Evolutionary conservation across 2,888 invertebrate species (phyloP).

Genomic region (Eupithecia abbreviata): DNA sequence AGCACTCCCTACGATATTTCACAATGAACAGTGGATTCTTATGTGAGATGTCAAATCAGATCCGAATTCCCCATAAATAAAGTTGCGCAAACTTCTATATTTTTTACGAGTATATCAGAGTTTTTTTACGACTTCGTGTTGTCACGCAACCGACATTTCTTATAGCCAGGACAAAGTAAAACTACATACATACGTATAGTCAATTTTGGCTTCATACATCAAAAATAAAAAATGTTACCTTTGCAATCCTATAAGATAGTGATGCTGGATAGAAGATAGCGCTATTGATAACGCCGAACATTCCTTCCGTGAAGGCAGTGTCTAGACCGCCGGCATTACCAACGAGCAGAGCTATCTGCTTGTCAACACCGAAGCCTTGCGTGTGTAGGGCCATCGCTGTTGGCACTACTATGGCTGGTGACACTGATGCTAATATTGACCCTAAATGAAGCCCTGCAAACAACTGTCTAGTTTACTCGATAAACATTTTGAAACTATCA

Average conservation of each 20-base stretch:
- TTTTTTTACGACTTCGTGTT: neutral
- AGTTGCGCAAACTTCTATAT: neutral
- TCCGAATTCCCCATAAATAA: neutral
- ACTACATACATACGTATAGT: neutral
- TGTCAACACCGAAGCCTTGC: constrained; percentile 93
- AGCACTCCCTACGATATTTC: constrained; percentile 60
- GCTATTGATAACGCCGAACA: constrained; percentile 94
- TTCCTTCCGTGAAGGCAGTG: constrained; percentile 96
- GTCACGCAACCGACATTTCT: neutral
- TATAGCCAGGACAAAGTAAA: neutral
- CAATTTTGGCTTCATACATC: neutral
- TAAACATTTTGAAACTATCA: no score
- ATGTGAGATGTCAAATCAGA: neutral
- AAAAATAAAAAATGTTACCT: constrained; percentile 57
- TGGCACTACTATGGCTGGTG: constrained; percentile 97
- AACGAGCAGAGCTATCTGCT: constrained; percentile 96
- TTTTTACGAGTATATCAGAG: neutral
- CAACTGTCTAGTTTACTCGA: neutral
- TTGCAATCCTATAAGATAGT: constrained; percentile 79
- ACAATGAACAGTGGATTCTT: neutral
- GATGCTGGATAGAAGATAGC: constrained; percentile 92
- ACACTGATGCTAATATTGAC: constrained; percentile 94
- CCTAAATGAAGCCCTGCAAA: constrained; percentile 88
- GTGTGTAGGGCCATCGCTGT: constrained; percentile 90
- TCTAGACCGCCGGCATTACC: constrained; percentile 97